phyloP scores from a whole-genome alignment of 2,113 vertebrate genomes.

The Cavia porcellus region DNA sequence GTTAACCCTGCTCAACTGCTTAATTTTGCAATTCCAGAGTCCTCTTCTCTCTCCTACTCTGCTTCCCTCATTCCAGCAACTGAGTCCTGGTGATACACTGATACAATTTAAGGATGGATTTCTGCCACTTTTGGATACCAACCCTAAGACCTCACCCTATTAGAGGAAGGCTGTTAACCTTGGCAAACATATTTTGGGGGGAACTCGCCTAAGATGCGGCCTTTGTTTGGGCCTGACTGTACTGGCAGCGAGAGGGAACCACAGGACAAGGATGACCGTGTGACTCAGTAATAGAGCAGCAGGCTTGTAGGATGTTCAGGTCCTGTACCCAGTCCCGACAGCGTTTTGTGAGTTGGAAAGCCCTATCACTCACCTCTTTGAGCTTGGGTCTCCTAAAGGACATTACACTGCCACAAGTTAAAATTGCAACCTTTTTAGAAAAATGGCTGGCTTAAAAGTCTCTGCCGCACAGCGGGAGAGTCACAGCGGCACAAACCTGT shows the following conservation, averaged over 20 bases:
- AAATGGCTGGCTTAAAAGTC: background rate
- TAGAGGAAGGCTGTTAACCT: background rate
- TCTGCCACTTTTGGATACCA: background rate
- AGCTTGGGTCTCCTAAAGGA: background rate
- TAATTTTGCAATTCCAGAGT: background rate
- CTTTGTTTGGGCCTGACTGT: background rate
- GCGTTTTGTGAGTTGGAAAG: background rate
- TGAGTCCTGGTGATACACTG: constrained; percentile 69
- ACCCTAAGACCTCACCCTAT: background rate
- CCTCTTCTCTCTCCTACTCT: background rate
- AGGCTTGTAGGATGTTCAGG: background rate
- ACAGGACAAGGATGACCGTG: background rate
- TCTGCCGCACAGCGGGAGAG: too few relatives aligned
- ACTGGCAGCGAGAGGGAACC: background rate
- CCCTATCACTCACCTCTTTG: background rate
- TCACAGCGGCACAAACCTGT: background rate
- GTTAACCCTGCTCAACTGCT: too few relatives aligned
- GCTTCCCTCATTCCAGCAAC: constrained; percentile 65
- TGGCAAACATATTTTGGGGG: background rate
- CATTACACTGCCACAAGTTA: background rate
- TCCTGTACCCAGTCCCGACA: background rate
- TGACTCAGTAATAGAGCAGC: background rate
- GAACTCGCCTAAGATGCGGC: background rate
- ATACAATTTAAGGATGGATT: constrained; percentile 72
- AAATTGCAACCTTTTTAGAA: background rate